phyloP scores from a whole-genome alignment of 1,140 invertebrate genomes.

The Procambarus virginalis region DNA sequence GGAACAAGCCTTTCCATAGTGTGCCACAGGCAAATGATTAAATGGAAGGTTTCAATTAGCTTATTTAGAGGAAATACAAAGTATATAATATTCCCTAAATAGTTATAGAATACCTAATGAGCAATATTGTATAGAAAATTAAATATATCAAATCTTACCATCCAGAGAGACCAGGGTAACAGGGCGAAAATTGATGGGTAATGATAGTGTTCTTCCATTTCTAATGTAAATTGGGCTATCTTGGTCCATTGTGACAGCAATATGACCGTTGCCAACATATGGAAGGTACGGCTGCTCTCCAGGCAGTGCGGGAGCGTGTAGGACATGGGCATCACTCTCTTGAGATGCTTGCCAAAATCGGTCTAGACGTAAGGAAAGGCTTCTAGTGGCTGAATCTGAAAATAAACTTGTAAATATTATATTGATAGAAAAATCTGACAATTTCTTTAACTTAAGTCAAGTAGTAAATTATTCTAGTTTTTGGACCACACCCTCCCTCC shows the following conservation, averaged over 20 bases:
- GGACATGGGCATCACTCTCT: slow-evolving; percentile 52
- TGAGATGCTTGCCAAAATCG: slow-evolving; percentile 42
- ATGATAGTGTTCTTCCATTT: slow-evolving; percentile 81
- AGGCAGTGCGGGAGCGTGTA: slow-evolving; percentile 25
- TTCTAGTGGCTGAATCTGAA: slow-evolving; percentile 49
- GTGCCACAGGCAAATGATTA: too few species aligned
- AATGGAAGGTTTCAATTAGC: too few species aligned
- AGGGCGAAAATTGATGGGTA: slow-evolving; percentile 84
- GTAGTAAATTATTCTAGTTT: too few species aligned
- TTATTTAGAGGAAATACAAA: too few species aligned
- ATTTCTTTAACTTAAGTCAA: too few species aligned
- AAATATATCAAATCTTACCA: slow-evolving; percentile 70
- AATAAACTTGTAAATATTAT: not conserved
- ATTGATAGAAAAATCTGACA: too few species aligned
- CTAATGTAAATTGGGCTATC: slow-evolving; percentile 82
- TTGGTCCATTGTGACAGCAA: slow-evolving; percentile 77
- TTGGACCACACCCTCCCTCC: too few species aligned
- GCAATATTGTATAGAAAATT: too few species aligned
- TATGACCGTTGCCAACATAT: slow-evolving; percentile 75
- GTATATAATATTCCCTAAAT: too few species aligned
- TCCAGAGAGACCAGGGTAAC: slow-evolving; percentile 79
- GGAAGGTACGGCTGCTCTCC: slow-evolving; percentile 73
- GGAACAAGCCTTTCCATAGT: too few species aligned
- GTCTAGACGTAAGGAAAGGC: slow-evolving; percentile 43
- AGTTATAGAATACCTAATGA: too few species aligned